Evolutionary conservation across 1,140 invertebrate genomes (phyloP).

Genomic region (Pectinophora gossypiella): DNA sequence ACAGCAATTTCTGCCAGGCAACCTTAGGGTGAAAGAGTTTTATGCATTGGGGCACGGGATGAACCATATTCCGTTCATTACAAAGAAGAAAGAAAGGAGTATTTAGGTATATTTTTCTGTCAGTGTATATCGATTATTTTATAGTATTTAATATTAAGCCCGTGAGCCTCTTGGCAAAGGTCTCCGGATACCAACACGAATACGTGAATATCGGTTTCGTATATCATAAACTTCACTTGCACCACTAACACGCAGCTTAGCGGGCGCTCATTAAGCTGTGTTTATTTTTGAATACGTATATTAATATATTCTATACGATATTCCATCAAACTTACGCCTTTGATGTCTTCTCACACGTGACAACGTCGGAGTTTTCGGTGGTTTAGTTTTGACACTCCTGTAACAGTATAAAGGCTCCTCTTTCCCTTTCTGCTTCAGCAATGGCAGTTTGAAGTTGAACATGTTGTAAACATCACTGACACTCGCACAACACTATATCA

Average conservation of each 20-base stretch:
- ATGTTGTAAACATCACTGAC: slow-evolving; percentile 22
- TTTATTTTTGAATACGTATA: slow-evolving; percentile 34
- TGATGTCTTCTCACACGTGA: slow-evolving; percentile 49
- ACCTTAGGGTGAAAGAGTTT: too few species aligned
- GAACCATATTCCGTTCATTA: too few species aligned
- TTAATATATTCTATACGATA: slow-evolving; percentile 10
- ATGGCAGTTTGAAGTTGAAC: slow-evolving; percentile 61
- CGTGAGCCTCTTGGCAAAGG: too few species aligned
- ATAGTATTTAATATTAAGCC: too few species aligned
- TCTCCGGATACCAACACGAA: too few species aligned
- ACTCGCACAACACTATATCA: slow-evolving; percentile 4
- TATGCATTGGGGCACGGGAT: too few species aligned
- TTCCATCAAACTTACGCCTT: slow-evolving; percentile 47
- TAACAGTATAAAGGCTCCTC: slow-evolving; percentile 45
- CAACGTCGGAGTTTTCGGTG: slow-evolving; percentile 61
- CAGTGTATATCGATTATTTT: too few species aligned
- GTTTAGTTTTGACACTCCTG: slow-evolving; percentile 46
- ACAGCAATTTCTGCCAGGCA: too few species aligned
- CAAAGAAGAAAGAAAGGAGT: too few species aligned
- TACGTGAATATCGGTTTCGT: too few species aligned
- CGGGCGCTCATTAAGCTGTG: slow-evolving; percentile 34
- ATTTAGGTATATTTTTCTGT: too few species aligned
- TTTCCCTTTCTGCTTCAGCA: slow-evolving; percentile 39
- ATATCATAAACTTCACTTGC: not conserved
- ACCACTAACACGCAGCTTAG: slow-evolving; percentile 12